Conservation (phyloP, 2,113 vertebrate species). For the zebrafish (Danio rerio) region DNA sequence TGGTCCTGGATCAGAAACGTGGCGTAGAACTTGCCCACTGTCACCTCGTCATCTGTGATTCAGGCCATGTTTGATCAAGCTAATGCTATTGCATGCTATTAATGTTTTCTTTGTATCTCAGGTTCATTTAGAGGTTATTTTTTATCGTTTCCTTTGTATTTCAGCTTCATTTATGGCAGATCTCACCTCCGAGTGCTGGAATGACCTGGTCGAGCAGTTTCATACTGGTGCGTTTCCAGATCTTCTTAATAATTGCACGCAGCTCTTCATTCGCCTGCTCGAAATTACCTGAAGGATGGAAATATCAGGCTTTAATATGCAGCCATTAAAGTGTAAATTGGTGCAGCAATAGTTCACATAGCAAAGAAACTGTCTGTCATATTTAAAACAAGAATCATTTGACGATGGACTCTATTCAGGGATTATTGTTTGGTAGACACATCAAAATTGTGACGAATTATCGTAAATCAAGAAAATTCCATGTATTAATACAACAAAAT, state of each 20-base stretch:
- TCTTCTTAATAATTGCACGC: constrained; percentile 92
- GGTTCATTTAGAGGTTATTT: no score
- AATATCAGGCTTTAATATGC: not conserved
- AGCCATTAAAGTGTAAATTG: no score
- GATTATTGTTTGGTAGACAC: no score
- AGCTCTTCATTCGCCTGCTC: constrained; percentile 93
- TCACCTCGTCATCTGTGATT: constrained; percentile 74
- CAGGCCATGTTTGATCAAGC: not conserved
- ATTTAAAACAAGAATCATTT: no score
- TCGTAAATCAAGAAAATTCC: no score
- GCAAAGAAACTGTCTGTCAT: no score
- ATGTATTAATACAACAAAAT: no score
- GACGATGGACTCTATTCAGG: no score
- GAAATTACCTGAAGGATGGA: constrained; percentile 83
- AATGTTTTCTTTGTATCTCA: not conserved
- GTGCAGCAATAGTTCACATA: no score
- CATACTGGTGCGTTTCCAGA: constrained; percentile 97
- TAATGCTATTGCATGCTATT: not conserved
- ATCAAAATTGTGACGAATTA: no score
- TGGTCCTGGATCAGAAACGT: constrained; percentile 96
- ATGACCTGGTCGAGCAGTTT: constrained; percentile 96
- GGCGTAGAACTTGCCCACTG: constrained; percentile 86
- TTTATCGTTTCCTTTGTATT: no score
- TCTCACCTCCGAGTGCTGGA: constrained; percentile 89
- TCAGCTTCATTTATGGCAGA: not conserved